Evolutionary conservation across 2,888 invertebrate genomes (phyloP), one percentile per base, ranked within the genome.

Genomic region (Noctuana brunneofusca): DNA sequence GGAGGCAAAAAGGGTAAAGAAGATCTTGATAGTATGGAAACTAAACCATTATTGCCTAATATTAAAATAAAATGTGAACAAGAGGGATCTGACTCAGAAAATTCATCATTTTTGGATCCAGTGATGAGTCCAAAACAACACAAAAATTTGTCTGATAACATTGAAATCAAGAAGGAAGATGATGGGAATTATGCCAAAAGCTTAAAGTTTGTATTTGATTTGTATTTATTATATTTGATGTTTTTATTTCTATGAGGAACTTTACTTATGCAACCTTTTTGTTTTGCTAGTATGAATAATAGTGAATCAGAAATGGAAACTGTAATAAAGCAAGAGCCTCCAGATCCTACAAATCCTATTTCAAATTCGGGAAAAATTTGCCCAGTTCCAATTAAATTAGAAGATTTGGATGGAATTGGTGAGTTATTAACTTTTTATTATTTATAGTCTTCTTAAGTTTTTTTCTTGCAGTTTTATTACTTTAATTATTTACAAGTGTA

Each of bases 371-470:
- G 80, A 35, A 80, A 79, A 66, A 68, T 80, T 30, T 71, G 76
- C 59, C 86, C 88, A 11, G 85, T 89, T 58, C 90, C 91, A 46
- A 89, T 91, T 60, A 90, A 90, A 70, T 72, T 91, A 58, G 91
- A 91, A 75, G 91, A 91, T 74, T 79, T 91, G 55, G 91, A 91
- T 83, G 91, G 90, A 68, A 89, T 91, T 74, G 90, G 91, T 90
- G 75, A 80, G 79, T 68, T 43, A 20, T 11, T 41, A 38, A 38
- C 4, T 8, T 1, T 41, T 41, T 27, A 5, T 27, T 9, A 16
- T 16, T 41, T 41, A 41, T 16, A 9, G 5, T n/a, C n/a, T n/a
- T n/a, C n/a, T n/a, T n/a, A n/a, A n/a, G n/a, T n/a, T n/a, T n/a
- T n/a, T n/a, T n/a, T n/a, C n/a, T n/a, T n/a, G n/a, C n/a, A n/a